Evolutionary conservation across 2,113 vertebrate genomes (phyloP).

Genomic region (Tupaia tana): DNA sequence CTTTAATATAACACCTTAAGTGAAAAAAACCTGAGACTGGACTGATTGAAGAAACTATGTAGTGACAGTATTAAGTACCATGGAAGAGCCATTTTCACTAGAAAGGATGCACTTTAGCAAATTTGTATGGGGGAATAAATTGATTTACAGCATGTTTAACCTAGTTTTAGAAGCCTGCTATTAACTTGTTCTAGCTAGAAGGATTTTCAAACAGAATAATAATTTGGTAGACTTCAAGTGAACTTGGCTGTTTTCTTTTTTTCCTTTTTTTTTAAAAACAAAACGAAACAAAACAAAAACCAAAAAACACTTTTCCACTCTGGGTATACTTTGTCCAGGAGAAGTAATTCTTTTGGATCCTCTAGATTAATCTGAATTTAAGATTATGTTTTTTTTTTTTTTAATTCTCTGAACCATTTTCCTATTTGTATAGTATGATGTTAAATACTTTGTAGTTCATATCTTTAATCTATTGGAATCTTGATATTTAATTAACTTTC

Average conservation of each 20-base stretch:
- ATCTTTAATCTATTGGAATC: background rate
- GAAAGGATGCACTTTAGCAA: slow-evolving; percentile 61
- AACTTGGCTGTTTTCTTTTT: slow-evolving; percentile 16
- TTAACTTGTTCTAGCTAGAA: slow-evolving; percentile 67
- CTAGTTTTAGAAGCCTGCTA: slow-evolving; percentile 80
- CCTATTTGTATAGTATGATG: background rate
- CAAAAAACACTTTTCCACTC: background rate
- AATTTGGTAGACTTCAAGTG: slow-evolving; percentile 65
- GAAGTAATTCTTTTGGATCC: slow-evolving; percentile 28
- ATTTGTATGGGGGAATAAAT: slow-evolving; percentile 62
- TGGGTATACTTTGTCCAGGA: slow-evolving; percentile 3
- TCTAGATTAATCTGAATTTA: slow-evolving; percentile 39
- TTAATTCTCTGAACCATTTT: background rate
- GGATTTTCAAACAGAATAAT: slow-evolving; percentile 74
- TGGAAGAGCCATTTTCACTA: slow-evolving; percentile 46
- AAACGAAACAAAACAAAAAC: background rate
- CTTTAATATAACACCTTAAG: slow-evolving; percentile 17
- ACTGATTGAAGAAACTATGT: slow-evolving; percentile 51
- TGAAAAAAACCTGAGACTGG: slow-evolving; percentile 42
- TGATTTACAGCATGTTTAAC: slow-evolving; percentile 78
- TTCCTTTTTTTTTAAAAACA: background rate
- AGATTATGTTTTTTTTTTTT: background rate
- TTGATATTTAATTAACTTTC: slow-evolving; percentile 27
- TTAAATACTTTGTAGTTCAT: slow-evolving; percentile 44
- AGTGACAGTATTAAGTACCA: slow-evolving; percentile 64